Base-by-base conservation (phyloP, 2,888 invertebrate genomes). In the Eretmocerus hayati region DNA sequence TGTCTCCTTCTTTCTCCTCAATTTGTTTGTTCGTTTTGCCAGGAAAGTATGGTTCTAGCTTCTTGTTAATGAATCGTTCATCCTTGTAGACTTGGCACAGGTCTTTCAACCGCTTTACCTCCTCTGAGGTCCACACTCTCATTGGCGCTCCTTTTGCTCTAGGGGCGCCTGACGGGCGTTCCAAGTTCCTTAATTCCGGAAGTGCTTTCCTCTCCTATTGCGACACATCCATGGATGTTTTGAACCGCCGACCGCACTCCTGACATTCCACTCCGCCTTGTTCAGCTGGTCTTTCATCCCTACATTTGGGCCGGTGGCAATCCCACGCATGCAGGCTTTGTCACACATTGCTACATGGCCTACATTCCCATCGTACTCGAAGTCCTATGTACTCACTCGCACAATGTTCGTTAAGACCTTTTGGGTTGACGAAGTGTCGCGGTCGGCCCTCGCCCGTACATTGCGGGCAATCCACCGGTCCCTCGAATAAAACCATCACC, bases 121-220 rank as follows among this genome's bases (percentile, higher is more conserved):
- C 42, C 1, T 32, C 32, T 2, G 31, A 3, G 1, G 20, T 21
- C 31, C 31, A 42, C 2, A 15, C 9, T 1, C 2, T 22, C 1
- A 2, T 22, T 2, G 42, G 42, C 1, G 33, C 20, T 8, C 26
- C 26, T 6, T 6, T 6, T 6, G 4, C 22, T n/a, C 18, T 15
- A 13, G 11, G 16, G 15, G 20, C 41, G 2, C 2, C 31, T 1
- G 21, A 22, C 2, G 13, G 16, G 6, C 35, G 18, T 5, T 35
- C 35, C 3, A 15, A 11, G 20, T 35, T 35, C 2, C 42, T 5
- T 16, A 23, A 2, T 1, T 3, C 8, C 2, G 33, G 35, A 19
- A 35, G 42, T 8, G 22, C 23, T 2, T 35, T 22, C 23, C 42
- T n/a, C 23, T 42, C 42, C 16, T 42, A 23, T 9, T 42, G 42